Percentiles rank a stretch among this genome's conserved stretches.
phyloP scores from a whole-genome alignment of 2,888 invertebrate species.

The Thera obeliscata region DNA sequence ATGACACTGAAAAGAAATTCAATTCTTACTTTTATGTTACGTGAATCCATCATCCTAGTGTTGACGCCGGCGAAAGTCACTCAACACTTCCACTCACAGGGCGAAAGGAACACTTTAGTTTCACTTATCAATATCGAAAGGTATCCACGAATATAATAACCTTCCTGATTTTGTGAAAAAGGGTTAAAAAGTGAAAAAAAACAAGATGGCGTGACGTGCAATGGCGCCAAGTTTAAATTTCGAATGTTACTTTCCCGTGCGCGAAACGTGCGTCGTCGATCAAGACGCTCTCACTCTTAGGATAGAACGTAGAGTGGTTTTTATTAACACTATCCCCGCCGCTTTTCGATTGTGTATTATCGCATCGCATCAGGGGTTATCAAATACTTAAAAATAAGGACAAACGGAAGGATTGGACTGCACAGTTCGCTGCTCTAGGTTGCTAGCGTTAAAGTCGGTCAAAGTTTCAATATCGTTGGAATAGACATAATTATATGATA shows the following conservation, averaged over 20 bases:
- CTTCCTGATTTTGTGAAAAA: slow-evolving; percentile 12
- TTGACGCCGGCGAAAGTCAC: slow-evolving; percentile 69
- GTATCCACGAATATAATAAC: slow-evolving; percentile 24
- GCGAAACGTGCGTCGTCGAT: slow-evolving; percentile 59
- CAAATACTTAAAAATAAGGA: slow-evolving; percentile 49
- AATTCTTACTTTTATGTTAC: slow-evolving; percentile 67
- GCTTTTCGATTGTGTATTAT: slow-evolving; percentile 64
- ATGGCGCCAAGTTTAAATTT: slow-evolving; percentile 62
- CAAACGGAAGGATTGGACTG: slow-evolving; percentile 45
- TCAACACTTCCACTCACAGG: slow-evolving; percentile 59
- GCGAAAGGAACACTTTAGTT: slow-evolving; percentile 48
- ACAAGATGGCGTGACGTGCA: slow-evolving; percentile 34
- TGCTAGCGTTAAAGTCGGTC: no score
- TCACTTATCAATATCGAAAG: slow-evolving; percentile 39
- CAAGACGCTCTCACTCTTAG: slow-evolving; percentile 76
- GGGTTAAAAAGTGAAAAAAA: slow-evolving; percentile 8
- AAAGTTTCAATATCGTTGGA: no score
- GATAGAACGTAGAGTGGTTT: slow-evolving; percentile 61
- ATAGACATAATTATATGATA: no score
- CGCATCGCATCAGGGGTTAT: slow-evolving; percentile 65
- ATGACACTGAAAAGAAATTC: slow-evolving; percentile 8
- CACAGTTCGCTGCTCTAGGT: slow-evolving; percentile 7
- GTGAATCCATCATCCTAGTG: slow-evolving; percentile 66
- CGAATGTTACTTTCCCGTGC: slow-evolving; percentile 67
- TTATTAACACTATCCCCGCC: slow-evolving; percentile 78